Base-by-base conservation (phyloP, 1,140 invertebrate genomes). In the Drosophila kanapiae region DNA sequence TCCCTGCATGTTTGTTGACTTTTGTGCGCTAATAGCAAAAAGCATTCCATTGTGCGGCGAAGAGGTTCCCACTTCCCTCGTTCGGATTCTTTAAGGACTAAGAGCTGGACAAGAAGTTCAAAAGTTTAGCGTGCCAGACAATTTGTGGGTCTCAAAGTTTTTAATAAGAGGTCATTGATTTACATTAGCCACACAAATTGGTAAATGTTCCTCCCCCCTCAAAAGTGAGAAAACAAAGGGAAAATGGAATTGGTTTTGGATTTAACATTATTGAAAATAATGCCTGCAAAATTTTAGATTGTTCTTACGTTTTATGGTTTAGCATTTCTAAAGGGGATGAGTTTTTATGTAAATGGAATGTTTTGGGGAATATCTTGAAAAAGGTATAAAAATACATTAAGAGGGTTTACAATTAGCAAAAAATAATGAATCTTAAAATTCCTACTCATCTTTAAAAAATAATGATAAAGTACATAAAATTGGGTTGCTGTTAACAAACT, bases 101-200 rank as follows among this genome's bases (percentile, higher is more conserved):
- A 29, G 18, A 40, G 43, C 45, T 42, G 70, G 67, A 18, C 68
- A 57, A 35, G 70, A 88, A 88, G 80, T 87, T 83, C 64, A 79
- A 78, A 87, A 88, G 77, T 90, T 84, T 63, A 65, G 68, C 75
- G 65, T 75, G 74, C 70, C 58, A 90, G 84, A 90, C 75, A 88
- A 88, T 90, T 88, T 88, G 84, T 90, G 84, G 71, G 56, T 81
- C 68, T 61, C 64, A 51, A 87, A 87, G 84, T 88, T 88, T 90
- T 90, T 88, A 88, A 88, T 90, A 90, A 84, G 84, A 80, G 80
- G 84, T 88, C 84, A 88, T 81, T 90, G 85, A 83, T 84, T 90
- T 88, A 88, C 80, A 88, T 88, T 90, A 75, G 63, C 64, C 70
- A 47, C 59, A 43, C 75, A 53, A 87, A 75, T 64, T 84, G 60